Conservation (phyloP, 92 coral and sea anemone species). For the Epizoanthus illoricatus region DNA sequence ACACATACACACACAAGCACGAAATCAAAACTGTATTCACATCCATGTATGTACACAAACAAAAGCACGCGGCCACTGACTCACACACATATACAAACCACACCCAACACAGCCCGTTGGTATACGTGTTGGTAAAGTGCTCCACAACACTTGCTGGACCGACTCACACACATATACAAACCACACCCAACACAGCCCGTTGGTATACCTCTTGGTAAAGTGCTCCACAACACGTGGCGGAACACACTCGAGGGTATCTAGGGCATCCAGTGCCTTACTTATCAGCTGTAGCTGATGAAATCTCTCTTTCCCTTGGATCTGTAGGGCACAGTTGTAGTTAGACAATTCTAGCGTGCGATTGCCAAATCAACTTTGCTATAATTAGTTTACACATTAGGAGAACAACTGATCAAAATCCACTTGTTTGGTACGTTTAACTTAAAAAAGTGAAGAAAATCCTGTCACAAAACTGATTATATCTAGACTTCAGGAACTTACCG, state of each 20-base stretch:
- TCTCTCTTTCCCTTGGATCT: slow-evolving; percentile 6
- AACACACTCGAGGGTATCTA: slow-evolving; percentile 1
- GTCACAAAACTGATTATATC: too few relatives aligned
- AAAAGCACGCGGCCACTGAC: not conserved
- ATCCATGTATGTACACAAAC: not conserved
- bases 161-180: not conserved
- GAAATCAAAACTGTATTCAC: not conserved
- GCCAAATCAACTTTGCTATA: too few relatives aligned
- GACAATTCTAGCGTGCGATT: too few relatives aligned
- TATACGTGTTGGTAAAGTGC: not conserved
- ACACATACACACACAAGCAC: too few relatives aligned
- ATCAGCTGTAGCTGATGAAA: not conserved
- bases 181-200: not conserved
- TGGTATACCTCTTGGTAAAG: not conserved
- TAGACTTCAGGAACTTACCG: too few relatives aligned
- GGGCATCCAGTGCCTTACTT: slow-evolving; percentile 18
- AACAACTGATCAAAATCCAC: too few relatives aligned
- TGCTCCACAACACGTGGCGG: not conserved
- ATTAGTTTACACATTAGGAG: too few relatives aligned
- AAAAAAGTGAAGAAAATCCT: too few relatives aligned
- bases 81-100: not conserved
- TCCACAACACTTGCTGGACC: not conserved
- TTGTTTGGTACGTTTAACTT: too few relatives aligned
- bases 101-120: not conserved
- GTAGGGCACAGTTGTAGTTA: not conserved